Percentiles rank a stretch among this genome's conserved stretches.
These are phyloP conservation scores for Electrona antarctica DNA, from an alignment of 2,113 vertebrate species.

Conservation along the genomic window DNA sequence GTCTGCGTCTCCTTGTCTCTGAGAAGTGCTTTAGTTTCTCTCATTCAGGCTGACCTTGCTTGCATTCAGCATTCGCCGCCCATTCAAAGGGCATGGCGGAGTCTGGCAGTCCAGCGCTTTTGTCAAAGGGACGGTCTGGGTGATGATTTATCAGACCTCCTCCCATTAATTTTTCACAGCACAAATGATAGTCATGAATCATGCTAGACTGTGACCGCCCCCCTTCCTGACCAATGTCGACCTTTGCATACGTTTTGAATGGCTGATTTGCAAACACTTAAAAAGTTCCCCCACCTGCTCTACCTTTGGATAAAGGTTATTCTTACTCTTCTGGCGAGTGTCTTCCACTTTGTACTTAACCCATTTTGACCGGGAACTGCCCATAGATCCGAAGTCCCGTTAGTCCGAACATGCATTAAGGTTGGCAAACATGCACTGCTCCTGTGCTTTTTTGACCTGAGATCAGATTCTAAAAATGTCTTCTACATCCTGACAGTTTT, in stretches of 20 bases:
- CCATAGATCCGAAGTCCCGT: too few relatives aligned
- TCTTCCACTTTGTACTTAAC: too few relatives aligned
- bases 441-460: too few relatives aligned
- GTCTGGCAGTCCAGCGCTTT: slow-evolving; percentile 54
- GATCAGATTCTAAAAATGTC: too few relatives aligned
- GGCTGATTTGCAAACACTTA: slow-evolving; percentile 39
- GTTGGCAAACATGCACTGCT: too few relatives aligned
- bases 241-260: slow-evolving; percentile 62
- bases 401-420: too few relatives aligned
- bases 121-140: slow-evolving; percentile 48
- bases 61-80: slow-evolving; percentile 51
- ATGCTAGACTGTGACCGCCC: slow-evolving; percentile 44
- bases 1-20: slow-evolving; percentile 40
- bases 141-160: slow-evolving; percentile 65
- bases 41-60: slow-evolving; percentile 63
- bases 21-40: slow-evolving; percentile 44
- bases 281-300: slow-evolving; percentile 20
- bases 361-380: too few relatives aligned
- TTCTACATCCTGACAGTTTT: too few relatives aligned
- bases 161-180: slow-evolving; percentile 64
- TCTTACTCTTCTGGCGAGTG: too few relatives aligned
- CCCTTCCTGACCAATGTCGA: slow-evolving; percentile 50
- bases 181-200: slow-evolving; percentile 74
- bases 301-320: background rate
- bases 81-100: slow-evolving; percentile 37